phyloP scores from a whole-genome alignment of 1,140 invertebrate species.

The Megathymus violae region DNA sequence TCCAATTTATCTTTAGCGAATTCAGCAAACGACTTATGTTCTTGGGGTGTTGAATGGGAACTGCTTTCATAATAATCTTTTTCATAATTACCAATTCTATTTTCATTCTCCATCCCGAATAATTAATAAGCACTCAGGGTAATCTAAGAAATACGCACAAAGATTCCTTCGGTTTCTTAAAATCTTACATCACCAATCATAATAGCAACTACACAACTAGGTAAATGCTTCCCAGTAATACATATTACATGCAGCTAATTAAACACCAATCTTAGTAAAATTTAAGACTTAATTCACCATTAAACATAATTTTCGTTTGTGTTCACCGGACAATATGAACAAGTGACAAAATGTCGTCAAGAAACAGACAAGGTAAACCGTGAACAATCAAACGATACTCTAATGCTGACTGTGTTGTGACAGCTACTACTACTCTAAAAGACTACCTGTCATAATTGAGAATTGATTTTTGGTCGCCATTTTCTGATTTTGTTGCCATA shows the following conservation, averaged over 20 bases:
- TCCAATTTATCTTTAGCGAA: constrained; percentile 79
- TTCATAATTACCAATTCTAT: constrained; percentile 58
- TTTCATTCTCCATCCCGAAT: constrained; percentile 68
- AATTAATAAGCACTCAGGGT: constrained; percentile 34
- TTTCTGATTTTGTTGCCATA: no score
- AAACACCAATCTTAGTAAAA: constrained; percentile 6
- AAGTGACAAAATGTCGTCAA: constrained; percentile 36
- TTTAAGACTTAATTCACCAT: neutral
- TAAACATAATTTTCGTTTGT: constrained; percentile 7
- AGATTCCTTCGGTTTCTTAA: constrained; percentile 55
- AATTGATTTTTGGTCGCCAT: no score
- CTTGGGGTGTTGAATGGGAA: constrained; percentile 73
- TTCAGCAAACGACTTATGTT: constrained; percentile 77
- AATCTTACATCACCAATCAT: constrained; percentile 80
- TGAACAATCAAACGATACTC: constrained; percentile 3
- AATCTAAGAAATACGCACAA: constrained; percentile 44
- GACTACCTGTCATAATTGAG: no score
- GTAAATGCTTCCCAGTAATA: constrained; percentile 19
- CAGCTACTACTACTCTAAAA: no score
- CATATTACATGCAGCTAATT: constrained; percentile 9
- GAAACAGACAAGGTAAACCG: constrained; percentile 38
- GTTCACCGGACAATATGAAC: constrained; percentile 18
- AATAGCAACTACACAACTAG: constrained; percentile 49
- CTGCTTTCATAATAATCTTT: constrained; percentile 75
- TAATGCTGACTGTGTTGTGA: neutral